Evolutionary conservation across 2,888 invertebrate genomes (phyloP), one percentile per base, ranked within the genome.

Genomic region (Sturmia bella): DNA sequence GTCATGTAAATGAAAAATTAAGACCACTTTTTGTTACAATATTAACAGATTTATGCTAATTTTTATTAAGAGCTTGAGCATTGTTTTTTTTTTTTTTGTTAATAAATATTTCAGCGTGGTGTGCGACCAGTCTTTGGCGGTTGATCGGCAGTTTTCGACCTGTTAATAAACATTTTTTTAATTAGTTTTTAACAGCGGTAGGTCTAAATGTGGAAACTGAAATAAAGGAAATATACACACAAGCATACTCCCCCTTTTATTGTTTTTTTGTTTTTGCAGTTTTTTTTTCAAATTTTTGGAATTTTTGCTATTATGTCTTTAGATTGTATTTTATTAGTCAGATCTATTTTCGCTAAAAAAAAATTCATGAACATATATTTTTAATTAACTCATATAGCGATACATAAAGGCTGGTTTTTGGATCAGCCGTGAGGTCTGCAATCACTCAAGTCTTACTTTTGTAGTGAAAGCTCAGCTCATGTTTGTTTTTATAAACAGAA

Each of bases 101-200:
- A 32, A 11, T 41, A n/a, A 83, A 57, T 79, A 83, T 85, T 78
- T 81, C n/a, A 52, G 59, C 59, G 57, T 64, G 45, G 63, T 37
- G 48, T 69, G 39, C 57, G 41, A 66, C 50, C 45, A 50, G 75
- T 52, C 70, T 21, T 45, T 27, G 54, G 45, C 52, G 19, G 45
- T 64, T 45, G 56, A 74, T 78, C 64, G 63, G 52, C 73, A 59
- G 64, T 74, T 74, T 82, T 74, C 69, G 75, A 84, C 83, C 83
- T 84, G 84, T 78, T 86, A 83, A 84, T 84, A 85, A 85, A 86
- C 80, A 84, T 76, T 80, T 84, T n/a, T 86, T 87, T 87, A 88
- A 88, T 87, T 88, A 86, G 86, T 85, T 88, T 88, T 84, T 84
- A 87, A 84, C 87, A 86, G 87, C 87, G 85, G 87, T 85, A 54